A percentile compares a stretch with the other conserved stretches of the same genome.
These are phyloP conservation scores for Nemurella pictetii DNA, from an alignment of 2,888 invertebrate genomes.

Conservation along the genomic window DNA sequence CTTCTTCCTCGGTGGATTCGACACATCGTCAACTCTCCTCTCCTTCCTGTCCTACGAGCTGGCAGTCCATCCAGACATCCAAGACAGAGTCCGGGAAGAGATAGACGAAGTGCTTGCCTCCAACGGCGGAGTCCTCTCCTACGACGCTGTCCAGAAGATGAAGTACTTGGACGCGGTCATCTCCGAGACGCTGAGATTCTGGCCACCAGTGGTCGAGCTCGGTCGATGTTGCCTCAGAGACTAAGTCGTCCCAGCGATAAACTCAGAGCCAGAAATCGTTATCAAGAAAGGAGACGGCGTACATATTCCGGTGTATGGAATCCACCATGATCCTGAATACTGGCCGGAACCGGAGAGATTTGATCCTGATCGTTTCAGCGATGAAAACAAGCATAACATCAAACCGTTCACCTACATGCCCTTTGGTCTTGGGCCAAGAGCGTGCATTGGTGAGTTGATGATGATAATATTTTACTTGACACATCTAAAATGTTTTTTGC, in stretches of 20 bases:
- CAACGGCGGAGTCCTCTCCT: slow-evolving; percentile 43
- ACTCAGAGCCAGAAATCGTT: slow-evolving; percentile 48
- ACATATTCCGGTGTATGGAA: slow-evolving; percentile 52
- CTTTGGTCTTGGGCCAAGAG: slow-evolving; percentile 63
- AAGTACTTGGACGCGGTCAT: slow-evolving; percentile 64
- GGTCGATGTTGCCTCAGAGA: slow-evolving; percentile 38
- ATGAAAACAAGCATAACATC: slow-evolving; percentile 59
- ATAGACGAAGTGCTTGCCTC: slow-evolving; percentile 42
- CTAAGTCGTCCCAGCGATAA: slow-evolving; percentile 43
- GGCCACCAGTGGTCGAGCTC: slow-evolving; percentile 31
- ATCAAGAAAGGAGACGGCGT: slow-evolving; percentile 51
- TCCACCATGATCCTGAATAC: slow-evolving; percentile 58
- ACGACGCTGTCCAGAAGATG: slow-evolving; percentile 53
- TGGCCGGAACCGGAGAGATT: slow-evolving; percentile 58
- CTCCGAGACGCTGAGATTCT: slow-evolving; percentile 38
- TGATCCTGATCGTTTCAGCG: slow-evolving; percentile 59
- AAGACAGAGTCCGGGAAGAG: slow-evolving; percentile 44
- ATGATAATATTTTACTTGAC: too few relatives aligned
- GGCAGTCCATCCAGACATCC: slow-evolving; percentile 45
- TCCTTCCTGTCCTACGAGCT: slow-evolving; percentile 44
- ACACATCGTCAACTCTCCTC: slow-evolving; percentile 46
- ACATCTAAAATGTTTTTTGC: too few relatives aligned
- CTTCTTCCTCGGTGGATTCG: slow-evolving; percentile 47
- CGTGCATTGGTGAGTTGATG: slow-evolving; percentile 59
- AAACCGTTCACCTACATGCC: slow-evolving; percentile 56